Percentiles rank a stretch among this genome's conserved stretches.
Evolutionary conservation across 2,888 invertebrate genomes (phyloP).

Genomic region (Oscheius myriophilus): DNA sequence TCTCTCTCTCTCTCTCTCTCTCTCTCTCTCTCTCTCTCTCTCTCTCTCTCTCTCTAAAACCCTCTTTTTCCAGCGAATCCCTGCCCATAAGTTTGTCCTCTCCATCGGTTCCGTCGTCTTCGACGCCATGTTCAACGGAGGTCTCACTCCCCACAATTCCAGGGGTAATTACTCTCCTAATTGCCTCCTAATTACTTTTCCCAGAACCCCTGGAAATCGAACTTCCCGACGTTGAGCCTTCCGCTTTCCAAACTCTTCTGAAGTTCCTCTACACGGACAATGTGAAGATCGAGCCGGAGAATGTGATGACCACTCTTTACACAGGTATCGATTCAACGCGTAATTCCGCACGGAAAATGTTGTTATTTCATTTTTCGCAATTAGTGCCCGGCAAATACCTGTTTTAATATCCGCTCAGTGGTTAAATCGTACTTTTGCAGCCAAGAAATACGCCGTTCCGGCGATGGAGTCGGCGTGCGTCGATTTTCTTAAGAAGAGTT

Average conservation of each 20-base stretch:
- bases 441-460: slow-evolving; percentile 87
- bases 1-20: background rate
- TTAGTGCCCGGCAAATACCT: too few relatives aligned
- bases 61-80: slow-evolving; percentile 73
- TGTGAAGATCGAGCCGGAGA: slow-evolving; percentile 84
- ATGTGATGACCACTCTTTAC: slow-evolving; percentile 86
- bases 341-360: background rate
- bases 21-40: background rate
- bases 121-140: slow-evolving; percentile 86
- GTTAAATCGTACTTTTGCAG: slow-evolving; percentile 70
- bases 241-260: slow-evolving; percentile 82
- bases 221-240: slow-evolving; percentile 85
- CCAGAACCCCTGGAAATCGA: slow-evolving; percentile 78
- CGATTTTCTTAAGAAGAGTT: slow-evolving; percentile 81
- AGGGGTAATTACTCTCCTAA: slow-evolving; percentile 13
- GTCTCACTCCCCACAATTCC: slow-evolving; percentile 65
- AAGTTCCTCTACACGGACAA: slow-evolving; percentile 82
- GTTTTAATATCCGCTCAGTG: background rate
- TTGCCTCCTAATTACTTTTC: background rate
- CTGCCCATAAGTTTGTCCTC: slow-evolving; percentile 83
- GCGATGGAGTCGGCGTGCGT: slow-evolving; percentile 85
- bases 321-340: slow-evolving; percentile 72
- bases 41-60: background rate
- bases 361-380: background rate
- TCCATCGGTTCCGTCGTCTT: slow-evolving; percentile 86